Evolutionary conservation across 2,888 invertebrate species (phyloP).

Genomic region (Apamea anceps): DNA sequence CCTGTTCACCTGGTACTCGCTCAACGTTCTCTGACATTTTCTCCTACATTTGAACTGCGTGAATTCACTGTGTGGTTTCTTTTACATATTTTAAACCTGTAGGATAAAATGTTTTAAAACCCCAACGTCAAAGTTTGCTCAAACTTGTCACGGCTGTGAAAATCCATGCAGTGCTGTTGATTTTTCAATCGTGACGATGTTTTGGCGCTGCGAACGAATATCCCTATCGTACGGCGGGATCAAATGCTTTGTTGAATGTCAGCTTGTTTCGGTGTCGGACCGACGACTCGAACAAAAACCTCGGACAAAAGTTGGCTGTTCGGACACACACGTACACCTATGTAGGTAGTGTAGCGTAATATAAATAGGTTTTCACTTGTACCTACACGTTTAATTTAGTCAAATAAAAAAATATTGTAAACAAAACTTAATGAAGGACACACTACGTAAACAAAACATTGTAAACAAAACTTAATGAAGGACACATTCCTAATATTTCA

Average conservation of each 20-base stretch:
- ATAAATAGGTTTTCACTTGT: too few relatives aligned
- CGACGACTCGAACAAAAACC: conserved; percentile 36
- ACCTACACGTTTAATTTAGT: too few relatives aligned
- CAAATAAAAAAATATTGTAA: too few relatives aligned
- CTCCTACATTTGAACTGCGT: conserved; percentile 26
- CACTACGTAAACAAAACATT: too few relatives aligned
- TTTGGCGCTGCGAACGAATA: conserved; percentile 48
- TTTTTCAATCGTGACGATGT: conserved; percentile 36
- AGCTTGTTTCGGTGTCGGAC: conserved; percentile 44
- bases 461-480: too few relatives aligned
- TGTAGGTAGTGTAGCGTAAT: background rate
- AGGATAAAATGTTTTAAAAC: conserved; percentile 22
- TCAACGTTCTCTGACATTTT: conserved; percentile 32
- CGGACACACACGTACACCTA: background rate
- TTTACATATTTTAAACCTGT: conserved; percentile 15
- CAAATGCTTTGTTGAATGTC: conserved; percentile 68
- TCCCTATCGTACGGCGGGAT: conserved; percentile 54
- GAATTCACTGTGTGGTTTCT: conserved; percentile 16
- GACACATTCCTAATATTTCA: too few relatives aligned
- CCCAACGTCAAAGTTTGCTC: conserved; percentile 30
- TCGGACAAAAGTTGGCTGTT: conserved; percentile 20
- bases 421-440: too few relatives aligned
- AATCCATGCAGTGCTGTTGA: conserved; percentile 26
- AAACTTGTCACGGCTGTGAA: conserved; percentile 39
- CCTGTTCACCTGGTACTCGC: conserved; percentile 71